phyloP scores from a whole-genome alignment of 2,888 invertebrate genomes.

The Aleiodes leptofemur region DNA sequence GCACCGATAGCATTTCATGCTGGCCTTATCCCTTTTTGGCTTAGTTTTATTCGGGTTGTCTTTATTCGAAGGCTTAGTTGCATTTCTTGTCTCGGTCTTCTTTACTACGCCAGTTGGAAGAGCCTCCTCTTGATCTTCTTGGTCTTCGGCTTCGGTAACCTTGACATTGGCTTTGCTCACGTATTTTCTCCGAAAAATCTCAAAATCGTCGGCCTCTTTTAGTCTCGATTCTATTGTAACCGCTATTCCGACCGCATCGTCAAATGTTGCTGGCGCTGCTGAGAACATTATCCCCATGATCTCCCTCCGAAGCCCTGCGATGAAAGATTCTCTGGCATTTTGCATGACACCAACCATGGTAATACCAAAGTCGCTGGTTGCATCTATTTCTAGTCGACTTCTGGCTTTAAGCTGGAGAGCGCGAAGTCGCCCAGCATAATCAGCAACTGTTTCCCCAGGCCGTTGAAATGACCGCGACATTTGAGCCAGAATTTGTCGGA shows the following conservation, averaged over 20 bases:
- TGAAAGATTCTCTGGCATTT: not conserved
- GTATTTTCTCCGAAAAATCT: not conserved
- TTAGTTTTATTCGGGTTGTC: not conserved
- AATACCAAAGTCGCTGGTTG: not conserved
- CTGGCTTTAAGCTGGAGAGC: not conserved
- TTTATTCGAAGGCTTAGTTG: not conserved
- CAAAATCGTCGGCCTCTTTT: not conserved
- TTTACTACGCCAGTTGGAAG: not conserved
- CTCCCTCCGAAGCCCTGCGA: not conserved
- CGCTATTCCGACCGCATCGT: not conserved
- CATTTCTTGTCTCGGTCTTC: not conserved
- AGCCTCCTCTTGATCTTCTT: not conserved
- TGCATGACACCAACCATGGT: not conserved
- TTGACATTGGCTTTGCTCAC: too few relatives aligned
- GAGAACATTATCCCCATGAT: not conserved
- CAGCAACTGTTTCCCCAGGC: not conserved
- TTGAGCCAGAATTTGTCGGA: not conserved
- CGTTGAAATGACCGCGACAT: not conserved
- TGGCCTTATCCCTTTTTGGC: not conserved
- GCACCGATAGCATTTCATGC: not conserved
- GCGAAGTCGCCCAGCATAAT: not conserved
- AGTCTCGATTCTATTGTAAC: not conserved
- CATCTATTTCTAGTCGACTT: not conserved
- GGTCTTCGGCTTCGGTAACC: not conserved
- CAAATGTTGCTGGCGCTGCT: not conserved